These are phyloP conservation scores for Halichoeres trimaculatus DNA, from an alignment of 2,113 vertebrate genomes.

Conservation along the genomic window DNA sequence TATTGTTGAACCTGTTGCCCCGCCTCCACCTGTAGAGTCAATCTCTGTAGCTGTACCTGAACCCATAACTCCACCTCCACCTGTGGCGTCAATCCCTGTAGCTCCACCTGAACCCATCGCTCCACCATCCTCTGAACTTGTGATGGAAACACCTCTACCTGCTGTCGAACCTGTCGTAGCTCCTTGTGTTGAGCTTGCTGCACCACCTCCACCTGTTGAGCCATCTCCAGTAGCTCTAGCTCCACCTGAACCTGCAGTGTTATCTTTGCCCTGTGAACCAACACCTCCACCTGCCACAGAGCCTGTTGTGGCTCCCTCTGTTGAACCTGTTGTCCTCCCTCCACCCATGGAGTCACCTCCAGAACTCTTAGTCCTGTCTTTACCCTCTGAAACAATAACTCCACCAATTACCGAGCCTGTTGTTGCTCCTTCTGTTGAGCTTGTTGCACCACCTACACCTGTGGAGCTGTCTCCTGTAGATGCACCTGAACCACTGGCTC, in stretches of 20 bases:
- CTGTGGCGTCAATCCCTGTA: too few species aligned
- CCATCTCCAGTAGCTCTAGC: not conserved
- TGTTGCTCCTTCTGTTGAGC: not conserved
- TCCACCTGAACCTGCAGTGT: not conserved
- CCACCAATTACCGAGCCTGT: not conserved
- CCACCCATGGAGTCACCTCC: slow-evolving; percentile 25
- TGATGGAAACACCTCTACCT: not conserved
- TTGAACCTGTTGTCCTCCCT: not conserved
- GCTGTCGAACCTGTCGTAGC: not conserved
- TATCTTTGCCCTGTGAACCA: not conserved
- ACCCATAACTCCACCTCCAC: not conserved
- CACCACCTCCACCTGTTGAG: not conserved
- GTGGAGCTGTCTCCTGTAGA: not conserved
- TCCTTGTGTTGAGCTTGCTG: not conserved
- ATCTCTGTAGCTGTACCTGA: not conserved
- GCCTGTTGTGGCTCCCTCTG: not conserved
- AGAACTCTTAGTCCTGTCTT: too few species aligned
- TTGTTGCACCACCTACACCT: not conserved
- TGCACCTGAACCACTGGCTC: not conserved
- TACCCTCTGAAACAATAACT: not conserved
- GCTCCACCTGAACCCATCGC: too few species aligned
- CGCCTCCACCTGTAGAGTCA: not conserved
- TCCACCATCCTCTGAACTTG: too few species aligned
- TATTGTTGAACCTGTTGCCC: not conserved
- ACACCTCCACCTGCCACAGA: not conserved